phyloP scores from a whole-genome alignment of 2,797 vertebrate genomes.

The Myotis myotis region DNA sequence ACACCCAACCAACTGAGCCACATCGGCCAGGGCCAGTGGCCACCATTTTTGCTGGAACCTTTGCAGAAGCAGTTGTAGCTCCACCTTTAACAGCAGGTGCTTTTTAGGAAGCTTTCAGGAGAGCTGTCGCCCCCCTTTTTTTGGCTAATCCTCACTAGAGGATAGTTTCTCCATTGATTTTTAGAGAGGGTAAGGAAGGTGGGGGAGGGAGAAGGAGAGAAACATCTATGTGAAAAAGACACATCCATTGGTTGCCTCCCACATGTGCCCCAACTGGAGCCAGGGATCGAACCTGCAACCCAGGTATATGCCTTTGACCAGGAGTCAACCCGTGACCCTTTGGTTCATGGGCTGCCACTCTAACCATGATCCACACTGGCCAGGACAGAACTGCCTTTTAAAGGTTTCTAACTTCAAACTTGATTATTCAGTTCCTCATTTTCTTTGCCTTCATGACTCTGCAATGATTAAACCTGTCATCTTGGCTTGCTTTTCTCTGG shows the following conservation, averaged over 20 bases:
- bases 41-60: background rate
- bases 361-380: no score
- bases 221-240: background rate
- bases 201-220: background rate
- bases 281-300: no score
- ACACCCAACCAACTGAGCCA: background rate
- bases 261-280: background rate
- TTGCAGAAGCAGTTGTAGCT: background rate
- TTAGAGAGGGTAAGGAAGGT: no score
- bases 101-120: background rate
- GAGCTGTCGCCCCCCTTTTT: background rate
- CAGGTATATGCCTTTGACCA: no score
- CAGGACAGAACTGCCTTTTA: background rate
- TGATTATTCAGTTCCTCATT: background rate
- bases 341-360: no score
- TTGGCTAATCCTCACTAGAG: no score
- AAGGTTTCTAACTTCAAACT: background rate
- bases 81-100: background rate
- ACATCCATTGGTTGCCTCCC: background rate
- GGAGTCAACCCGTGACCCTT: no score
- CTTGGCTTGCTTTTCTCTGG: background rate
- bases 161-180: no score
- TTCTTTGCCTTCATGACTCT: background rate
- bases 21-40: background rate
- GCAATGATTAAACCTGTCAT: background rate